These are phyloP conservation scores for Zaprionus camerounensis DNA, from an alignment of 1,140 invertebrate genomes.

Conservation along the genomic window DNA sequence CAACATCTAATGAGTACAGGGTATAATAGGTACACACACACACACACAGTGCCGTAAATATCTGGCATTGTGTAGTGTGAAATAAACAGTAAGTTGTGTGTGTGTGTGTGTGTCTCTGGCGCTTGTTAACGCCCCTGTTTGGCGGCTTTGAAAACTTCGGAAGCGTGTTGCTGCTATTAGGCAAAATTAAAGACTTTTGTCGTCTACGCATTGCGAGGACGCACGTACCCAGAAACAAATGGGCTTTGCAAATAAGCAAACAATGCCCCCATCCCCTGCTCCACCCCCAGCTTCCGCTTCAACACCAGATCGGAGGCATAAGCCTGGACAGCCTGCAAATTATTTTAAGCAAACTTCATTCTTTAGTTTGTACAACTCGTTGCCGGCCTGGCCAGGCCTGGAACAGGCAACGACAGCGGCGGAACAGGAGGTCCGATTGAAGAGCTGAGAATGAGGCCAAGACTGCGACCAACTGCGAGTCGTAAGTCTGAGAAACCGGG, in stretches of 20 bases:
- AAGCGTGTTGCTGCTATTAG: constrained; percentile 68
- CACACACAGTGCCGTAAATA: constrained; percentile 1
- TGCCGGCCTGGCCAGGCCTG: constrained; percentile 12
- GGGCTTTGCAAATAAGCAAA: constrained; percentile 78
- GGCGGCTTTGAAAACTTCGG: constrained; percentile 74
- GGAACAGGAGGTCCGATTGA: background rate
- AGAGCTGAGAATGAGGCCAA: constrained; percentile 1
- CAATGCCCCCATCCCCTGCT: constrained; percentile 35
- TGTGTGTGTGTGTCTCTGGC: constrained; percentile 63
- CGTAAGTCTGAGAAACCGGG: background rate
- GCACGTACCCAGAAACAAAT: constrained; percentile 75
- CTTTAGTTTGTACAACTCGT: constrained; percentile 76
- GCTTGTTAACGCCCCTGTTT: constrained; percentile 79
- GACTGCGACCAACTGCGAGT: background rate
- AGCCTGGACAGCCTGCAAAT: constrained; percentile 77
- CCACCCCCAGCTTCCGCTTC: background rate
- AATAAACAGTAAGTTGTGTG: constrained; percentile 41
- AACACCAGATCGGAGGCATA: constrained; percentile 23
- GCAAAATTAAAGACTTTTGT: constrained; percentile 81
- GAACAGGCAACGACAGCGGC: background rate
- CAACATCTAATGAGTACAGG: constrained; percentile 30
- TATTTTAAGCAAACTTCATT: constrained; percentile 81
- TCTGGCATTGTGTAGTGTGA: constrained; percentile 30
- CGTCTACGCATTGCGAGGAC: constrained; percentile 47
- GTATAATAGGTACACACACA: constrained; percentile 21